Percentiles rank a stretch among this genome's conserved stretches.
Conservation (phyloP, 92 coral and sea anemone genomes). For the Epizoanthus fatuus region DNA sequence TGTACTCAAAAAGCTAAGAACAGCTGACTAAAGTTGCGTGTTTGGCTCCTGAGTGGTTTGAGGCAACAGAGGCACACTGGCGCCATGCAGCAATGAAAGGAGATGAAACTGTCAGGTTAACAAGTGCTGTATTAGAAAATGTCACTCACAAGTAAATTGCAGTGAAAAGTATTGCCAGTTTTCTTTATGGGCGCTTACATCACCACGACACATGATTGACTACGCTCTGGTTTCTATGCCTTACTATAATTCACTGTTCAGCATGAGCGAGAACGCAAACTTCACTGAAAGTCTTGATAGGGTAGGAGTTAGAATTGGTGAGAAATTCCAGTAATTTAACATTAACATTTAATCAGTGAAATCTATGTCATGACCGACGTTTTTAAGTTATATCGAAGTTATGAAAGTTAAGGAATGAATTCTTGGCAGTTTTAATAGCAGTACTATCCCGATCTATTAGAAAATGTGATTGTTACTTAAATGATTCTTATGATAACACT, state of each 20-base stretch:
- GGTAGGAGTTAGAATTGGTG: constrained; percentile 30
- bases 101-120: constrained; percentile 1
- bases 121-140: constrained; percentile 19
- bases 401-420: background rate
- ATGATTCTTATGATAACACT: too few species aligned
- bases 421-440: background rate
- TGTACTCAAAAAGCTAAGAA: background rate
- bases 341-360: constrained; percentile 1
- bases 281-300: constrained; percentile 3
- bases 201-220: constrained; percentile 3
- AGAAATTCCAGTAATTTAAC: constrained; percentile 10
- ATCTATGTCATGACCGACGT: background rate
- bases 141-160: constrained; percentile 1
- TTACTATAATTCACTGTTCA: background rate
- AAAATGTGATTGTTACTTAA: too few species aligned
- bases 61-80: background rate
- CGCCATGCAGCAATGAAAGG: constrained; percentile 16
- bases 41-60: background rate
- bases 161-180: constrained; percentile 20
- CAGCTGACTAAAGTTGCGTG: constrained; percentile 22
- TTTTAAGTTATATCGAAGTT: background rate
- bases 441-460: too few species aligned
- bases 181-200: background rate
- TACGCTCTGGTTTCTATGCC: background rate
- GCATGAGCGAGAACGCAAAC: background rate